These are phyloP conservation scores for Dascyllus trimaculatus DNA, from an alignment of 2,113 vertebrate genomes.

Conservation along the genomic window DNA sequence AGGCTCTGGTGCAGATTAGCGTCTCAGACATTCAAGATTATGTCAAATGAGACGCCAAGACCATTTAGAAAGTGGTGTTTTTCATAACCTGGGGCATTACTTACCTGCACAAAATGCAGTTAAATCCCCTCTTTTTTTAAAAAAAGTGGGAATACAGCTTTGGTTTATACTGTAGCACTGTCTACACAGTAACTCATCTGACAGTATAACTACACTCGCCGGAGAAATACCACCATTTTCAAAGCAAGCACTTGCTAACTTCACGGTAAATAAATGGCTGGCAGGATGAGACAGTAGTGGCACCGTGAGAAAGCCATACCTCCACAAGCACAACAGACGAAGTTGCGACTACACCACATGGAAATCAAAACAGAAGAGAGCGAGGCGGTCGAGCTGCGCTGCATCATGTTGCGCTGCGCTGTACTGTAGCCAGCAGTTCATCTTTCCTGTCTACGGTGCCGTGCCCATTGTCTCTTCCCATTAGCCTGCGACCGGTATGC, in stretches of 20 bases:
- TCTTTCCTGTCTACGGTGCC: conserved; percentile 72
- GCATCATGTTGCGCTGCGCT: conserved; percentile 51
- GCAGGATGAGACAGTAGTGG: conserved; percentile 24
- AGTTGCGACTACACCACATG: conserved; percentile 40
- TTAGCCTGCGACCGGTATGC: conserved; percentile 76
- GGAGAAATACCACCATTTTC: conserved; percentile 26
- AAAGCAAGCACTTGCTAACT: conserved; percentile 12
- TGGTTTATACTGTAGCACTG: not conserved
- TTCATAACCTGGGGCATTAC: conserved; percentile 20
- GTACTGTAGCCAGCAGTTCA: conserved; percentile 72
- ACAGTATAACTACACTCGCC: conserved; percentile 10
- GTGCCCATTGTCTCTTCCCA: conserved; percentile 82
- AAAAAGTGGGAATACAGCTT: not conserved
- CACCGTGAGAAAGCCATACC: conserved; percentile 9
- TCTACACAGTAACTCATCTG: not conserved
- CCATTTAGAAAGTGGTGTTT: not conserved
- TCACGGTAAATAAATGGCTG: conserved; percentile 23
- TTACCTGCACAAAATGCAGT: conserved; percentile 1
- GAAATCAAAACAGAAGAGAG: conserved; percentile 37
- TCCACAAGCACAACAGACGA: conserved; percentile 13
- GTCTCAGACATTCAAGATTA: conserved; percentile 30
- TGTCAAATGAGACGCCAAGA: conserved; percentile 33
- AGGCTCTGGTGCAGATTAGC: conserved; percentile 34
- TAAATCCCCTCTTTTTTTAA: too few species aligned
- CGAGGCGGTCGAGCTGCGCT: conserved; percentile 32